Conservation (phyloP, 2,113 vertebrate genomes). For the Oceanodroma tethys region DNA sequence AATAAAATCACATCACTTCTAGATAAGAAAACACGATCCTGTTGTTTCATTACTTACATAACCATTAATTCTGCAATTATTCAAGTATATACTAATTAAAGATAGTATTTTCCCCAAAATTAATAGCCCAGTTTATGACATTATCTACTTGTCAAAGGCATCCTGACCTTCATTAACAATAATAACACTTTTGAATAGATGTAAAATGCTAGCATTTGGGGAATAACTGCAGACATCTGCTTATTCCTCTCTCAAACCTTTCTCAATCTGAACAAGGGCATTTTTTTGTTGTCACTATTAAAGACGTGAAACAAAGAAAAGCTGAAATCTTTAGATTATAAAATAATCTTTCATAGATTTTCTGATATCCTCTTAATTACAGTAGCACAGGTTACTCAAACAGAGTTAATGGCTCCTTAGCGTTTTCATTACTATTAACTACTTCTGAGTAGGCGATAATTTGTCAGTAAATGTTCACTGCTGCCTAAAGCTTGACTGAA, state of each 20-base stretch:
- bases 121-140: neutral
- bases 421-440: neutral
- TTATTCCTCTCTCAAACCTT: neutral
- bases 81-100: neutral
- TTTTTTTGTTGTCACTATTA: neutral
- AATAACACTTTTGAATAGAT: neutral
- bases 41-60: neutral
- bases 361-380: neutral
- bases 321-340: neutral
- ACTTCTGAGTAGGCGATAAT: neutral
- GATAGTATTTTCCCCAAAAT: neutral
- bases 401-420: neutral
- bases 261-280: neutral
- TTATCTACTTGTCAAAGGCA: neutral
- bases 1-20: neutral
- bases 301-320: neutral
- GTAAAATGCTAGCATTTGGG: neutral
- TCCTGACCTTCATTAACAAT: neutral
- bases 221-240: neutral
- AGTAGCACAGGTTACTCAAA: neutral
- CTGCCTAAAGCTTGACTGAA: neutral
- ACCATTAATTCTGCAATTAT: neutral
- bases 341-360: neutral
- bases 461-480: neutral
- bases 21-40: neutral